Conservation (phyloP, 2,113 vertebrate species). For the Tylochromis polylepis region DNA sequence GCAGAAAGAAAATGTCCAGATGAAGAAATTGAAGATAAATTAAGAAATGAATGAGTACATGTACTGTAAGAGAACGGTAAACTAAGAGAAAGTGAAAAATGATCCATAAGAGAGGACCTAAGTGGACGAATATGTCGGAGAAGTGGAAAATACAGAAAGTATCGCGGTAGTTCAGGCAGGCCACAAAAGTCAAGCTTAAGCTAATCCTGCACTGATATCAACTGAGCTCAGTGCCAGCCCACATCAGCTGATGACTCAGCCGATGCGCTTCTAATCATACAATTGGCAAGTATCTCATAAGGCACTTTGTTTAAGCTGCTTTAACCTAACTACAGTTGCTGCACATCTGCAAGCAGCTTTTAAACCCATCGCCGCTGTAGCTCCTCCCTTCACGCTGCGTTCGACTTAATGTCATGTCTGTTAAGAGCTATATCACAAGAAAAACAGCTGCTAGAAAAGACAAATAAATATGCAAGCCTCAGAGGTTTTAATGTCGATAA, state of each 20-base stretch:
- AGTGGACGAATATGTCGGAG: background rate
- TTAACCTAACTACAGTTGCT: background rate
- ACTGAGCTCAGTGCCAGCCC: background rate
- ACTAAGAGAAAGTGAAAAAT: background rate
- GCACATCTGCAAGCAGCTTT: background rate
- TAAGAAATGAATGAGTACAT: background rate
- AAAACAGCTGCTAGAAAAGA: background rate
- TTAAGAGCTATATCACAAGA: background rate
- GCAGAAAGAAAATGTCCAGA: background rate
- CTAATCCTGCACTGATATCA: background rate
- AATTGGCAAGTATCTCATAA: background rate
- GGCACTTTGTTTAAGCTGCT: background rate
- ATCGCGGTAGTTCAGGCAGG: background rate
- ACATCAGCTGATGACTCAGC: background rate
- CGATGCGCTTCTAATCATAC: background rate
- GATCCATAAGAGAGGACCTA: background rate
- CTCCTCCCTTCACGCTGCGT: background rate
- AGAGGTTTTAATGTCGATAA: background rate
- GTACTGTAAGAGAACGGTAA: background rate
- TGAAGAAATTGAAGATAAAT: background rate
- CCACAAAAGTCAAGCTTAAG: background rate
- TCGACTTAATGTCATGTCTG: rapidly evolving
- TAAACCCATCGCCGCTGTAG: background rate
- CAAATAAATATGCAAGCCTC: background rate
- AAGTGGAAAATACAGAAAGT: background rate